A percentile compares a stretch with the other conserved stretches of the same genome.
These are phyloP conservation scores for Atrina japonica DNA, from an alignment of 2,888 invertebrate genomes.

Conservation along the genomic window DNA sequence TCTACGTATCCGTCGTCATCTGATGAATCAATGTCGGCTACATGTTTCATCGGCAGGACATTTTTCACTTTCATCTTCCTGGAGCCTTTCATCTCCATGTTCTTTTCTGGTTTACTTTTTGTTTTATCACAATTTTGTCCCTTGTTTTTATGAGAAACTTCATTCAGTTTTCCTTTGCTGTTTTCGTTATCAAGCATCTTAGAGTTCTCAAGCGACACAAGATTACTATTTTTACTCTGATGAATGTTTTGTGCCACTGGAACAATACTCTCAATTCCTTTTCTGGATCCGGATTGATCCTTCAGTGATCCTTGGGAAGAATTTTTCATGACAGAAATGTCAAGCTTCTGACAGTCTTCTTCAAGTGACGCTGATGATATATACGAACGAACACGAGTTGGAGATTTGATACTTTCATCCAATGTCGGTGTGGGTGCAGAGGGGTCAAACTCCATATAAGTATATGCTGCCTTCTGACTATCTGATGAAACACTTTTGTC, in stretches of 20 bases:
- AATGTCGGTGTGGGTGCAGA: slow-evolving; percentile 5
- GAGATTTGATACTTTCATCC: slow-evolving; percentile 38
- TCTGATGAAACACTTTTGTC: not conserved
- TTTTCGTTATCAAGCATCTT: too few relatives aligned
- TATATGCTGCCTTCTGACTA: slow-evolving; percentile 24
- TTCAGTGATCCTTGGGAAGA: too few relatives aligned
- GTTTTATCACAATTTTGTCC: not conserved
- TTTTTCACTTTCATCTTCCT: slow-evolving; percentile 7
- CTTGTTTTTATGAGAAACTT: too few relatives aligned
- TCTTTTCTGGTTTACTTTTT: not conserved
- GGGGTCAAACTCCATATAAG: slow-evolving; percentile 62
- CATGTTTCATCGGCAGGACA: slow-evolving; percentile 35
- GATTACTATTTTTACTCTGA: too few relatives aligned
- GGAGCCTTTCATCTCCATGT: slow-evolving; percentile 4
- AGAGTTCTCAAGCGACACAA: too few relatives aligned
- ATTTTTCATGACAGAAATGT: too few relatives aligned
- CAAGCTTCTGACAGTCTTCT: not conserved
- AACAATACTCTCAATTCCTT: too few relatives aligned
- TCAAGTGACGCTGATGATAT: slow-evolving; percentile 41
- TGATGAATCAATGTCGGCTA: slow-evolving; percentile 29
- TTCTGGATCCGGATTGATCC: too few relatives aligned
- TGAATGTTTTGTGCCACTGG: too few relatives aligned
- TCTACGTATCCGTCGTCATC: slow-evolving; percentile 59
- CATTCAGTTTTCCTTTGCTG: too few relatives aligned
- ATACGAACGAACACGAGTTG: slow-evolving; percentile 51